A percentile compares a stretch with the other conserved stretches of the same genome.
Evolutionary conservation across 2,888 invertebrate genomes (phyloP).

Genomic region (Cerastis rubricosa): DNA sequence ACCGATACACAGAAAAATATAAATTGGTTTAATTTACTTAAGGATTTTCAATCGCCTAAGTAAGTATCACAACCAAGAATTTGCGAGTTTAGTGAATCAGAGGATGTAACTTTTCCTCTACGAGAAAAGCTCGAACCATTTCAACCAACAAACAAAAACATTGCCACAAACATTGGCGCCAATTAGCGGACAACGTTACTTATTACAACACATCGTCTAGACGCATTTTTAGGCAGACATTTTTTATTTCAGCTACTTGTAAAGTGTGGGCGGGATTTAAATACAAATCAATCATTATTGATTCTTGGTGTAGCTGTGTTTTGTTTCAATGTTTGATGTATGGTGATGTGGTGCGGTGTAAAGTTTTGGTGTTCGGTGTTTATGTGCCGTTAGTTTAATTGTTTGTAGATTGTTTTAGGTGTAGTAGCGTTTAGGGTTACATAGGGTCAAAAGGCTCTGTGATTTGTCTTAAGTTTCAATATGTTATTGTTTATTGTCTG

Average conservation of each 20-base stretch:
- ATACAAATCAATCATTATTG: constrained; percentile 78
- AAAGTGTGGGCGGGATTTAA: constrained; percentile 76
- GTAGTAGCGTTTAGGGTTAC: constrained; percentile 32
- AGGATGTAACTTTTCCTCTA: neutral
- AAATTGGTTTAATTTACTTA: neutral
- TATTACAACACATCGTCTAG: constrained; percentile 81
- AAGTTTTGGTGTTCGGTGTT: constrained; percentile 33
- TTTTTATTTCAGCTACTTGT: constrained; percentile 80
- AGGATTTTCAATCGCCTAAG: neutral
- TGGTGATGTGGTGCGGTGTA: constrained; percentile 28
- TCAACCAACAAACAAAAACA: constrained; percentile 27
- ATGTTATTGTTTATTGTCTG: neutral
- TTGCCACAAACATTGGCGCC: constrained; percentile 52
- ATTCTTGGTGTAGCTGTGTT: constrained; percentile 60
- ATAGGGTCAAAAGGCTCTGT: neutral
- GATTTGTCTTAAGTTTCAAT: neutral
- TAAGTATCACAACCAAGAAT: neutral
- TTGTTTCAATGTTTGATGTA: constrained; percentile 58
- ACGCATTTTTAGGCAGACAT: constrained; percentile 81
- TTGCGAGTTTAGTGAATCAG: neutral
- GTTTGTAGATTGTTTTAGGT: constrained; percentile 45
- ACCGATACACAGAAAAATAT: neutral
- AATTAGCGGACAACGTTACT: constrained; percentile 64
- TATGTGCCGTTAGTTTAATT: constrained; percentile 48
- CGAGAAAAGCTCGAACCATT: constrained; percentile 7